phyloP scores from a whole-genome alignment of 2,113 vertebrate species.

The Todiramphus chloris region DNA sequence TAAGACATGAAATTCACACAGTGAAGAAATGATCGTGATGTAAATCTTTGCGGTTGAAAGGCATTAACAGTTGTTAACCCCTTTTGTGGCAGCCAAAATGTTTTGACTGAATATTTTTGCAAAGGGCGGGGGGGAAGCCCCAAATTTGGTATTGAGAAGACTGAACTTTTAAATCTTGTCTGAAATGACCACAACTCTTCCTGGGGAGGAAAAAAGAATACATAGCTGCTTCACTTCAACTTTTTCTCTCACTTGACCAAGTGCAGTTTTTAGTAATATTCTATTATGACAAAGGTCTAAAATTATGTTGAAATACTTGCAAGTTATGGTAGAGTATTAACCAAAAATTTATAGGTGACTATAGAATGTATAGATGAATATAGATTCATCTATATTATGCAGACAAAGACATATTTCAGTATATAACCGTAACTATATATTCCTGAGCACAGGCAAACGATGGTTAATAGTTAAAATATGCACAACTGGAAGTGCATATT shows the following conservation, averaged over 20 bases:
- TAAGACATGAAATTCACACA: background rate
- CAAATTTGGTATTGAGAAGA: background rate
- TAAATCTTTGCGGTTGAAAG: slow-evolving; percentile 37
- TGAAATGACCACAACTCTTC: slow-evolving; percentile 18
- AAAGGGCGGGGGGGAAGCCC: background rate
- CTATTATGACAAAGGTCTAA: background rate
- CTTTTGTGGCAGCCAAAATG: slow-evolving; percentile 40
- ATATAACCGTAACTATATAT: background rate
- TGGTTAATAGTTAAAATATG: background rate
- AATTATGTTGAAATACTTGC: background rate
- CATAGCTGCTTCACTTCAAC: background rate
- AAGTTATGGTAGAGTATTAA: background rate
- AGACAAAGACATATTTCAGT: background rate
- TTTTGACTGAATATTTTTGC: slow-evolving; percentile 28
- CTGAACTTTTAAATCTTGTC: background rate
- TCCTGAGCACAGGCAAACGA: background rate
- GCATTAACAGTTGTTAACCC: slow-evolving; percentile 55
- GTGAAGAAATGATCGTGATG: slow-evolving; percentile 22
- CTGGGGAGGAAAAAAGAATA: background rate
- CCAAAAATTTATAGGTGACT: background rate
- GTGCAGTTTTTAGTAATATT: background rate
- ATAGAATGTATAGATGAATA: background rate
- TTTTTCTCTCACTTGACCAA: background rate
- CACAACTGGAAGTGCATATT: background rate
- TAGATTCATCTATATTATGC: background rate